Conservation (phyloP, 2,888 invertebrate genomes). For the Lasioglossum malachurum region DNA sequence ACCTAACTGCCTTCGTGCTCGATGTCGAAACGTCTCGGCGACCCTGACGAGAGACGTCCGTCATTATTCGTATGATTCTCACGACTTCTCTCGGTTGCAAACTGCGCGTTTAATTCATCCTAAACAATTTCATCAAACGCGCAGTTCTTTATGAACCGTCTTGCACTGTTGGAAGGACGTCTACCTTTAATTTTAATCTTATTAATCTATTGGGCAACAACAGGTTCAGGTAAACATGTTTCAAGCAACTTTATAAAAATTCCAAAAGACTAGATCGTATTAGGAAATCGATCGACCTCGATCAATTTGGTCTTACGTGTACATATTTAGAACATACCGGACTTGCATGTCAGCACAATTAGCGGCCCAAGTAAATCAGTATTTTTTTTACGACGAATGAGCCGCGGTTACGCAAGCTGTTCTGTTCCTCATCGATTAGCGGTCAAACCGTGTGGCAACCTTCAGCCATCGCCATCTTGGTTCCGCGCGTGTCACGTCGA, state of each 20-base stretch:
- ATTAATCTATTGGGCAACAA: neutral
- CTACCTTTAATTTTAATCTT: neutral
- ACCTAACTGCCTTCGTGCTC: neutral
- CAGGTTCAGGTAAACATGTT: neutral
- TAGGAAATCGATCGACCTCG: constrained; percentile 42
- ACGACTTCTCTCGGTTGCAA: neutral
- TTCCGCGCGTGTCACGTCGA: constrained; percentile 20
- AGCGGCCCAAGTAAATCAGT: constrained; percentile 57
- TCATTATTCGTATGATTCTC: neutral
- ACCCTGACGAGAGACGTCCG: neutral
- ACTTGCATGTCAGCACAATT: constrained; percentile 49
- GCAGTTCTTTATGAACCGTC: neutral
- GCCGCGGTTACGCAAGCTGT: constrained; percentile 53
- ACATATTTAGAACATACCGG: constrained; percentile 8
- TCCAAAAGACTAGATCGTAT: neutral
- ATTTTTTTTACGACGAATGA: constrained; percentile 39
- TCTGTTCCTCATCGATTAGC: constrained; percentile 57
- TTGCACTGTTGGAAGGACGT: neutral
- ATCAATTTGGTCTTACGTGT: constrained; percentile 27
- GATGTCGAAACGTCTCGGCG: neutral
- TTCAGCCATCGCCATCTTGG: constrained; percentile 36
- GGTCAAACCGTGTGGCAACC: constrained; percentile 39
- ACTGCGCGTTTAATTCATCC: neutral
- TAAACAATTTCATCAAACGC: neutral
- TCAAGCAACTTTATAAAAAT: neutral